phyloP scores from a whole-genome alignment of 2,888 invertebrate species.

The Brachypalpus laphriformis region DNA sequence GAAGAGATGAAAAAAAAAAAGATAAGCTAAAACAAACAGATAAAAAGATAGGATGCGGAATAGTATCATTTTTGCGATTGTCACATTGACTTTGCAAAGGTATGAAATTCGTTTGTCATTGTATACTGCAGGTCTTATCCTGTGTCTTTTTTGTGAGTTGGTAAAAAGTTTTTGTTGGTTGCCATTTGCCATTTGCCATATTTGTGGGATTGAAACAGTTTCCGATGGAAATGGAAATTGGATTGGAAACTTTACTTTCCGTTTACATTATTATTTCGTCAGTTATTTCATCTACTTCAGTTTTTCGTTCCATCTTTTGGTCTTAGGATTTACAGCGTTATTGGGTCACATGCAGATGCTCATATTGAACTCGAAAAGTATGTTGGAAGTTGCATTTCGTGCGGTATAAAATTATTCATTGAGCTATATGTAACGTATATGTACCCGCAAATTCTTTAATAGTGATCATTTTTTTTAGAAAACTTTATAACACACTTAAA shows the following conservation, averaged over 20 bases:
- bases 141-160: background rate
- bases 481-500: too few species aligned
- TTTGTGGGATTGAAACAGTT: slow-evolving; percentile 3
- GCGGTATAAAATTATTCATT: too few species aligned
- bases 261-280: background rate
- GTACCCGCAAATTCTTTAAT: too few species aligned
- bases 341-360: background rate
- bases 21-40: slow-evolving; percentile 25
- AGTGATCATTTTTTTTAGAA: too few species aligned
- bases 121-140: background rate
- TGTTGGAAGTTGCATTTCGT: too few species aligned
- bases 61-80: slow-evolving; percentile 47
- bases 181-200: slow-evolving; percentile 1
- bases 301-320: background rate
- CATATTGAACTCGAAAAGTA: background rate
- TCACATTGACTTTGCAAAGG: slow-evolving; percentile 26
- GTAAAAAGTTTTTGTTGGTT: background rate
- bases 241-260: slow-evolving; percentile 5
- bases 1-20: slow-evolving; percentile 21
- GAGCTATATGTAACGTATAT: too few species aligned
- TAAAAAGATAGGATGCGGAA: slow-evolving; percentile 31
- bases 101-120: slow-evolving; percentile 34
- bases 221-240: background rate
- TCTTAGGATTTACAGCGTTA: too few species aligned
- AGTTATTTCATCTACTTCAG: too few species aligned